Percentiles rank a stretch among this genome's conserved stretches.
phyloP scores from a whole-genome alignment of 2,797 vertebrate species.

The Hipposideros larvatus region DNA sequence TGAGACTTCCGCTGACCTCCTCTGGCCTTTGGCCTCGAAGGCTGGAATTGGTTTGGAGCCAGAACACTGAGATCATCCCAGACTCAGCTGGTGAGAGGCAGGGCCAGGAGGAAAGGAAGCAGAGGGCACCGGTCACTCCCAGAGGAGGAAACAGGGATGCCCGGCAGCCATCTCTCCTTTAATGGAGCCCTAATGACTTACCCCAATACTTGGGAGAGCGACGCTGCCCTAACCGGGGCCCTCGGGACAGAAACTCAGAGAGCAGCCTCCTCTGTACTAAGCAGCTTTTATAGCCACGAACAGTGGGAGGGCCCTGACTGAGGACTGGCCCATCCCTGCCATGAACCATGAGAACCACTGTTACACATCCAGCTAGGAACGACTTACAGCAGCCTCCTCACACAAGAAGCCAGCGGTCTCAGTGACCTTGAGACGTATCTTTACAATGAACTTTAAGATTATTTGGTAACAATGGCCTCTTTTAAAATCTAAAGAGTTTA shows the following conservation, averaged over 20 bases:
- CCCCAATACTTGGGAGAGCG: fast-evolving
- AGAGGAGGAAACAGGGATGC: too few species aligned
- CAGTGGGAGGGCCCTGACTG: background rate
- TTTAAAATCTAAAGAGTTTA: background rate
- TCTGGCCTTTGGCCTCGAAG: background rate
- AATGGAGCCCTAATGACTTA: background rate
- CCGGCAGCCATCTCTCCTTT: background rate
- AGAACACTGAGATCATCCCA: background rate
- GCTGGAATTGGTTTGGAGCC: background rate
- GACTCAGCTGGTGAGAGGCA: background rate
- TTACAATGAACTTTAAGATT: background rate
- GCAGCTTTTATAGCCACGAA: fast-evolving
- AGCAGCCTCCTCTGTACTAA: background rate
- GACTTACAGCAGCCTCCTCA: fast-evolving
- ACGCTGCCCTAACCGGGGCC: background rate
- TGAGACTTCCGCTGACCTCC: background rate
- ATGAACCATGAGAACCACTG: fast-evolving
- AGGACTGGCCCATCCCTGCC: background rate
- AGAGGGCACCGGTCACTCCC: background rate
- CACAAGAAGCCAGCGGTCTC: background rate
- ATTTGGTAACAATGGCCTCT: background rate
- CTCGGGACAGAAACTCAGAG: fast-evolving
- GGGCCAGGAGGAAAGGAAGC: background rate
- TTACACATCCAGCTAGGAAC: fast-evolving
- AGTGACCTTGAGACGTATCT: background rate